phyloP scores from a whole-genome alignment of 2,113 vertebrate species.

The Megaptera novaeangliae region DNA sequence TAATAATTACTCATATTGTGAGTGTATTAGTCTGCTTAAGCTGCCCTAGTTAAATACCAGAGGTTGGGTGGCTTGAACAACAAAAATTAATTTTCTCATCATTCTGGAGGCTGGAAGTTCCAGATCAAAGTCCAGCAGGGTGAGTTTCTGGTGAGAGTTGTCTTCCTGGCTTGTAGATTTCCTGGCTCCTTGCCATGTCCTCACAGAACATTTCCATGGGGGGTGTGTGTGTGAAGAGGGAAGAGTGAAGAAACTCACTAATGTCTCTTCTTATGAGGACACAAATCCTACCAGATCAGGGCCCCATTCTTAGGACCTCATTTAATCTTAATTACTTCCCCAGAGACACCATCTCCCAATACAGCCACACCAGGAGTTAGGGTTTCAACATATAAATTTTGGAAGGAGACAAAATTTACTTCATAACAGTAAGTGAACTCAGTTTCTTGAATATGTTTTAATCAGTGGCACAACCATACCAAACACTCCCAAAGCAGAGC shows the following conservation, averaged over 20 bases:
- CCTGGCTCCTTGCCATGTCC: background rate
- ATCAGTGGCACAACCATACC: background rate
- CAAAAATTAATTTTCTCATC: background rate
- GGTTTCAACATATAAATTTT: background rate
- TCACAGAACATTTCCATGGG: background rate
- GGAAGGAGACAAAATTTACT: background rate
- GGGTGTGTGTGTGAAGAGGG: background rate
- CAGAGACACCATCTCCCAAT: background rate
- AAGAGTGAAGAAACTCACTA: background rate
- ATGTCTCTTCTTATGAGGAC: background rate
- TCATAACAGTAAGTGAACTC: background rate
- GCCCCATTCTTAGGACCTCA: background rate
- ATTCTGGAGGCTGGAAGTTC: background rate
- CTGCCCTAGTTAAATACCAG: background rate
- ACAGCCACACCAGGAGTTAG: background rate
- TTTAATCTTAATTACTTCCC: background rate
- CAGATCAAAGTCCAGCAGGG: background rate
- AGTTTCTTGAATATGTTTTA: background rate
- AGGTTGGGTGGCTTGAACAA: background rate
- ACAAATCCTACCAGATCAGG: background rate
- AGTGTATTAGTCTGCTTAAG: background rate
- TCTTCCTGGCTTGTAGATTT: background rate
- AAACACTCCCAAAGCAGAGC: background rate
- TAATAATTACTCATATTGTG: background rate
- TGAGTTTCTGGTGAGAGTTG: background rate